Conservation (phyloP, 2,888 invertebrate species). For the Coecobrya sp. region DNA sequence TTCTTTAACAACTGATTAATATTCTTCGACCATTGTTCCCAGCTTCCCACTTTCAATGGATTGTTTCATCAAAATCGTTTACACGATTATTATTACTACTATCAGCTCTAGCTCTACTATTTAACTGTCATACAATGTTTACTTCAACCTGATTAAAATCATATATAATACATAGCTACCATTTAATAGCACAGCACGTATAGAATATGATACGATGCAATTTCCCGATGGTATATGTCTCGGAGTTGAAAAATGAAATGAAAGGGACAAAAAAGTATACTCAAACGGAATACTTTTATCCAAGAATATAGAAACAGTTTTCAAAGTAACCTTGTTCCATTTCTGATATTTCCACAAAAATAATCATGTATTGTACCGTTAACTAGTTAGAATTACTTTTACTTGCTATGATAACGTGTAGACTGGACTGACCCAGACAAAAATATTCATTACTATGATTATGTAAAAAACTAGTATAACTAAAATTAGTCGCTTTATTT, state of each 20-base stretch:
- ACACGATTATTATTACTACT: neutral
- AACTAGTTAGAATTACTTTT: too few species aligned
- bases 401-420: neutral
- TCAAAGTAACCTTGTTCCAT: too few species aligned
- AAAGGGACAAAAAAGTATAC: too few species aligned
- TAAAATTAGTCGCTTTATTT: constrained; percentile 1
- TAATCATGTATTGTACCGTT: neutral
- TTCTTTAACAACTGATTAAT: neutral
- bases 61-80: neutral
- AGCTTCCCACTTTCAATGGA: neutral
- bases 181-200: too few species aligned
- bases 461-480: neutral
- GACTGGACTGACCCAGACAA: neutral
- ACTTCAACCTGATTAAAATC: neutral
- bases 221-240: too few species aligned
- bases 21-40: neutral
- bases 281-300: too few species aligned
- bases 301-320: too few species aligned
- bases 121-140: neutral
- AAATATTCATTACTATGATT: neutral
- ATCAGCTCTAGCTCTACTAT: neutral
- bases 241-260: too few species aligned
- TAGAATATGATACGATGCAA: too few species aligned
- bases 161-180: too few species aligned
- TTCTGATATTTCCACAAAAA: too few species aligned